Conservation (phyloP, 2,888 invertebrate genomes). For the Hyposoter dolosus region DNA sequence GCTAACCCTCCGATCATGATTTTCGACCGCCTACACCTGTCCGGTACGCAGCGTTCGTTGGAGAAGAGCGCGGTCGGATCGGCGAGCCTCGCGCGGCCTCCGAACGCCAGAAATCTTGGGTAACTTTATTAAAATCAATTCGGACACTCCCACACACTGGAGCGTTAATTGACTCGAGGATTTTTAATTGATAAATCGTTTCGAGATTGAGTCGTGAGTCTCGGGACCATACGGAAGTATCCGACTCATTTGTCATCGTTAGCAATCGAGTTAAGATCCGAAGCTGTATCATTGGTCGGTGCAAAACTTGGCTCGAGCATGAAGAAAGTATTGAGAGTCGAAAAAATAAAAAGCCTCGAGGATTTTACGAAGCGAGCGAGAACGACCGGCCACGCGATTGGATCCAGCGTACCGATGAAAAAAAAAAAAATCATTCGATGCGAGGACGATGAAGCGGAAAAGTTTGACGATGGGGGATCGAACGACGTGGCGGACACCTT, state of each 20-base stretch:
- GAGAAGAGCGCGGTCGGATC: conserved; percentile 47
- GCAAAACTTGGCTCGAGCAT: not conserved
- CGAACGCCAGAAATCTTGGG: conserved; percentile 19
- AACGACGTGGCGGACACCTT: conserved; percentile 3
- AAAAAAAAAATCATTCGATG: not conserved
- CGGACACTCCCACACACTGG: conserved; percentile 34
- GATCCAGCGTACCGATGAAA: not conserved
- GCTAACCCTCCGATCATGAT: not conserved
- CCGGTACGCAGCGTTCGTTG: conserved; percentile 22
- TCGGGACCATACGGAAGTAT: not conserved
- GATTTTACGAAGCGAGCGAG: not conserved
- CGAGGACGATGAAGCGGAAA: not conserved
- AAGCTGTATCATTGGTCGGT: not conserved
- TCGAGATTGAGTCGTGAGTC: conserved; percentile 29
- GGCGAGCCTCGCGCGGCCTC: conserved; percentile 11
- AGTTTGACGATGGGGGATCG: not conserved
- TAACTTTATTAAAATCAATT: conserved; percentile 10
- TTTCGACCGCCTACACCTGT: conserved; percentile 47
- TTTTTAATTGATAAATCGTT: conserved; percentile 55
- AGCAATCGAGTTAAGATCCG: not conserved
- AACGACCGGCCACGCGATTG: not conserved
- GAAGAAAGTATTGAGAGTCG: not conserved
- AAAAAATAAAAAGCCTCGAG: not conserved
- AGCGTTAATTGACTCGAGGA: conserved; percentile 53
- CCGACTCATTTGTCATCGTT: not conserved